Conservation (phyloP, 2,888 invertebrate genomes). For the Hydroisotoma schaefferi region DNA sequence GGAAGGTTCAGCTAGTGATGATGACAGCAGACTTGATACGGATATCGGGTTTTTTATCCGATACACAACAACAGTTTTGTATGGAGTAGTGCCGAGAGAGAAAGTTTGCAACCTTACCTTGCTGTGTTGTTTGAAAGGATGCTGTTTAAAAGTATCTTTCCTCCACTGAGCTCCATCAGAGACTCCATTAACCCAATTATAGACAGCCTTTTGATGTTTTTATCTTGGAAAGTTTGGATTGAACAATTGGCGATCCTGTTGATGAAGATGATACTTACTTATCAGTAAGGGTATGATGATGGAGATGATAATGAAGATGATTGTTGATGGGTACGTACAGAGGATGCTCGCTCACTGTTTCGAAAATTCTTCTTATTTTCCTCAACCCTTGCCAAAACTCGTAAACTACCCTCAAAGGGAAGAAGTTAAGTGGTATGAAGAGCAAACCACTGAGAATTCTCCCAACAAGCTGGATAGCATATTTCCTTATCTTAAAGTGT, state of each 20-base stretch:
- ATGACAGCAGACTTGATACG: too few species aligned
- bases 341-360: too few species aligned
- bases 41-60: too few species aligned
- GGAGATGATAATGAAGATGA: constrained; percentile 7
- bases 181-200: constrained; percentile 46
- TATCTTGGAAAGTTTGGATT: constrained; percentile 20
- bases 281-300: not conserved
- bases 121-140: not conserved
- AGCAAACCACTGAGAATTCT: too few species aligned
- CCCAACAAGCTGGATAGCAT: too few species aligned
- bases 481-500: too few species aligned
- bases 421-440: not conserved
- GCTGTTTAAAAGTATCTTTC: constrained; percentile 12
- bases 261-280: not conserved
- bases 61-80: not conserved
- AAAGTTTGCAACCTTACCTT: not conserved
- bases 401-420: constrained; percentile 4
- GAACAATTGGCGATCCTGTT: constrained; percentile 22
- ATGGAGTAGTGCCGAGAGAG: not conserved
- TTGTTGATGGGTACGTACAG: constrained; percentile 4
- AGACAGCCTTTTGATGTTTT: constrained; percentile 37
- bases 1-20: too few species aligned
- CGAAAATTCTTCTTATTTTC: too few species aligned
- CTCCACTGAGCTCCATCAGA: constrained; percentile 33
- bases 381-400: constrained; percentile 1